These are phyloP conservation scores for Acrocephalus scirpaceus DNA, from an alignment of 2,797 vertebrate species.

Conservation along the genomic window DNA sequence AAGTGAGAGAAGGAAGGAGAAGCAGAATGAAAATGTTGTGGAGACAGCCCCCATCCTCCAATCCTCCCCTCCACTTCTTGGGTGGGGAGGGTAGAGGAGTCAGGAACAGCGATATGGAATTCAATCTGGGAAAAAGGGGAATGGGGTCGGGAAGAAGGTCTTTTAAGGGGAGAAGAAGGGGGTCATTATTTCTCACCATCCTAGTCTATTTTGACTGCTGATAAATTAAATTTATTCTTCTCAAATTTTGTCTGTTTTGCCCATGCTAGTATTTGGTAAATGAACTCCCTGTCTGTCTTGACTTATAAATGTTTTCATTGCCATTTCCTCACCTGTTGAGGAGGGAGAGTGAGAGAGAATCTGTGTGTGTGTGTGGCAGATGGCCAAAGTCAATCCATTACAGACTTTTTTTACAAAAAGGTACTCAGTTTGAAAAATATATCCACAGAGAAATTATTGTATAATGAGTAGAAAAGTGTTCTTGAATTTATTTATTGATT, in stretches of 20 bases:
- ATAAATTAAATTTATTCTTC: not conserved
- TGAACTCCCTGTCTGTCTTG: not conserved
- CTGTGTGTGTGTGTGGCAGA: not conserved
- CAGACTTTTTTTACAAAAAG: not conserved
- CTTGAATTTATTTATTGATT: not conserved
- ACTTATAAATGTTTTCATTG: not conserved
- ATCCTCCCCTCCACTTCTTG: accelerated
- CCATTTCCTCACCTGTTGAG: not conserved
- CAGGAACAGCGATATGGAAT: not conserved
- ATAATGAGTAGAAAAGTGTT: not conserved
- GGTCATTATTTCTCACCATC: not conserved
- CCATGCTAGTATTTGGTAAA: not conserved
- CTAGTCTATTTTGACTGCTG: not conserved
- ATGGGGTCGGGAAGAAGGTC: no score
- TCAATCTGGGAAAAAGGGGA: not conserved
- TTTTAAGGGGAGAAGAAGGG: accelerated
- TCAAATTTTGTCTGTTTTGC: not conserved
- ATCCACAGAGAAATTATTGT: not conserved
- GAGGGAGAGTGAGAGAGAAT: not conserved
- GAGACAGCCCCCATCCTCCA: not conserved
- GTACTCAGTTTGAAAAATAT: not conserved
- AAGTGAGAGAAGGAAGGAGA: not conserved
- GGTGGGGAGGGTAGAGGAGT: not conserved
- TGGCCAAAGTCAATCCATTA: not conserved
- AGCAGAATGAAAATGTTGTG: not conserved